Evolutionary conservation across 1,140 invertebrate species (phyloP).

Genomic region (Lordiphosa mommai): DNA sequence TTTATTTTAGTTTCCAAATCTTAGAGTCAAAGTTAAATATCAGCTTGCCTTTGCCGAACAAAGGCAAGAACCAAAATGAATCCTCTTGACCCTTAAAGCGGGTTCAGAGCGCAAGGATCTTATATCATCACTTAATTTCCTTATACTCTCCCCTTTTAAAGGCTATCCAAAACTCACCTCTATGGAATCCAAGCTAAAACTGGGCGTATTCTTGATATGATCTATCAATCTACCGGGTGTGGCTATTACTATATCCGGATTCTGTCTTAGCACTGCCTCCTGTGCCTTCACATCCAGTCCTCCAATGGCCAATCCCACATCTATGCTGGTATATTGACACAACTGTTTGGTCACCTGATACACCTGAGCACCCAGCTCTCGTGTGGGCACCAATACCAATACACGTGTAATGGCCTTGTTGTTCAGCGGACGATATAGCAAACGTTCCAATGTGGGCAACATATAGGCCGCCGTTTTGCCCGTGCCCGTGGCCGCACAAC

Average conservation of each 20-base stretch:
- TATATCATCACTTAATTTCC: conserved; percentile 49
- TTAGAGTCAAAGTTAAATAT: conserved; percentile 1
- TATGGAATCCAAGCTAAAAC: conserved; percentile 93
- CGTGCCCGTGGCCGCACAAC: conserved; percentile 91
- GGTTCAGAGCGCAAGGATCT: conserved; percentile 79
- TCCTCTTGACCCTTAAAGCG: conserved; percentile 29
- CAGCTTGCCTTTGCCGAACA: conserved; percentile 59
- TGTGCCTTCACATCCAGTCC: conserved; percentile 97
- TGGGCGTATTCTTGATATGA: conserved; percentile 85
- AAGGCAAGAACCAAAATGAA: conserved; percentile 35
- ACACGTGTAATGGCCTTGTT: conserved; percentile 89
- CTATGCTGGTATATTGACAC: conserved; percentile 91
- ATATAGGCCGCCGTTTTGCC: conserved; percentile 99
- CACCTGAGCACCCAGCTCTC: conserved; percentile 95
- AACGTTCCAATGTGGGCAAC: conserved; percentile 96
- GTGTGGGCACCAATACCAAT: conserved; percentile 95
- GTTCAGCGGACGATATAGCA: conserved; percentile 88
- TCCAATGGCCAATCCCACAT: conserved; percentile 92
- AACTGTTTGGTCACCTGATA: conserved; percentile 96
- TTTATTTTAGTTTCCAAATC: too few relatives aligned
- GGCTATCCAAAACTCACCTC: conserved; percentile 84
- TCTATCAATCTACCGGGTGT: conserved; percentile 98
- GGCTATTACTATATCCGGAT: conserved; percentile 98
- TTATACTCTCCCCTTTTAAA: background rate
- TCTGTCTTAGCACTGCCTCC: conserved; percentile 91